Evolutionary conservation across 2,888 invertebrate genomes (phyloP).

Genomic region (Parasteatoda lunata): DNA sequence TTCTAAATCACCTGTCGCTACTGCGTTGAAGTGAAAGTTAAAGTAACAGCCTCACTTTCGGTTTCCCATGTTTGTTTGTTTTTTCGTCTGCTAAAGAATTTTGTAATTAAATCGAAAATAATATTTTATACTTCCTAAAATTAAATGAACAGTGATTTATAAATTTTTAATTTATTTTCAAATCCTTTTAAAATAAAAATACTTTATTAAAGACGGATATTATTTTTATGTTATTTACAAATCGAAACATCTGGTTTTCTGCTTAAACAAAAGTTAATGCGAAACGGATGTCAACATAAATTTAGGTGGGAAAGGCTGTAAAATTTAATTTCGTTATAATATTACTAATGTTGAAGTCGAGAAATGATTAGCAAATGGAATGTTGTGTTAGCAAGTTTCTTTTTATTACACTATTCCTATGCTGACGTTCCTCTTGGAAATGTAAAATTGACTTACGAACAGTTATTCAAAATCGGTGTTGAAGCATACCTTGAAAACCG

Average conservation of each 20-base stretch:
- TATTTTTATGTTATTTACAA: constrained; percentile 19
- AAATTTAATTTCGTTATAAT: not conserved
- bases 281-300: constrained; percentile 43
- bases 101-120: not conserved
- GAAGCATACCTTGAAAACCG: constrained; percentile 82
- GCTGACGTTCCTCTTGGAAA: constrained; percentile 25
- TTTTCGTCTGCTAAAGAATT: not conserved
- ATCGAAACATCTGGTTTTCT: constrained; percentile 55
- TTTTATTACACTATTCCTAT: not conserved
- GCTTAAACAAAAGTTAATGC: constrained; percentile 43
- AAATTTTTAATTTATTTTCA: not conserved
- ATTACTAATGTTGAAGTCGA: not conserved
- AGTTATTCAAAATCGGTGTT: constrained; percentile 73
- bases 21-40: constrained; percentile 50
- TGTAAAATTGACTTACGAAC: constrained; percentile 71
- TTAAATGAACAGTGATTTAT: not conserved
- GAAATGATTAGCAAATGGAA: constrained; percentile 3
- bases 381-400: not conserved
- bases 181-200: not conserved
- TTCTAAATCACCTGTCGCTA: constrained; percentile 32
- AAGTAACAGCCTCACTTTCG: constrained; percentile 16
- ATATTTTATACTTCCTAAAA: not conserved
- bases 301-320: constrained; percentile 40
- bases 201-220: not conserved
- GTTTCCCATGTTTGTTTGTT: not conserved